These are phyloP conservation scores for Conomelus anceps DNA, from an alignment of 2,888 invertebrate species.

Conservation along the genomic window DNA sequence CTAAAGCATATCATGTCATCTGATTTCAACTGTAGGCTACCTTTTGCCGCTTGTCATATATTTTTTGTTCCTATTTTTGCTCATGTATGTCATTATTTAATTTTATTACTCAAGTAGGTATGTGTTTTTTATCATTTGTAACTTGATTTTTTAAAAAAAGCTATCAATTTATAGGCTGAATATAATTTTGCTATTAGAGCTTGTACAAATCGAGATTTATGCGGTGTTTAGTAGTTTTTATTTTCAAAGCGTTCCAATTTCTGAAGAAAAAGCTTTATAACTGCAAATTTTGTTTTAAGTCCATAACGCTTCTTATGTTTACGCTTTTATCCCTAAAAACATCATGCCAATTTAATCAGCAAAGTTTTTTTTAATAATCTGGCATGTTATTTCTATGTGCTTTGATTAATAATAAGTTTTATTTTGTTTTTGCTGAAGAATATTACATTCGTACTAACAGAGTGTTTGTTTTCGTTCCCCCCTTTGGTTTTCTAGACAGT, in stretches of 20 bases:
- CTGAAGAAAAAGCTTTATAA: background rate
- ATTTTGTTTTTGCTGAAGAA: slow-evolving; percentile 22
- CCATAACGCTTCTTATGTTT: background rate
- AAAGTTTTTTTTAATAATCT: background rate
- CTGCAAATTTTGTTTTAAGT: background rate
- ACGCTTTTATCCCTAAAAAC: background rate
- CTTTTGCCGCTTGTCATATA: background rate
- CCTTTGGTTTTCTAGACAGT: slow-evolving; percentile 52
- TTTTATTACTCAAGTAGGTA: too few species aligned
- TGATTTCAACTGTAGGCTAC: background rate
- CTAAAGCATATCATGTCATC: too few species aligned
- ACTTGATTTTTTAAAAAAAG: background rate
- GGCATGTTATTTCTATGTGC: background rate
- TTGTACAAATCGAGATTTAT: background rate
- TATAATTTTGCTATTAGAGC: background rate
- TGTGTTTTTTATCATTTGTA: background rate
- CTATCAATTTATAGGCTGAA: background rate
- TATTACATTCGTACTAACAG: slow-evolving; percentile 28
- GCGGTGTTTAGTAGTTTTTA: background rate
- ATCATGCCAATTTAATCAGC: background rate
- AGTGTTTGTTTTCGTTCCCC: slow-evolving; percentile 29
- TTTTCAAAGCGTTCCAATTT: background rate
- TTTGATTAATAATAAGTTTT: background rate
- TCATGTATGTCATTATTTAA: too few species aligned
- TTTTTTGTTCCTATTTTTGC: background rate